Evolutionary conservation across 92 coral and sea anemone species (phyloP), one percentile per base, ranked within the genome.

Genomic region (Diadumene lineata): DNA sequence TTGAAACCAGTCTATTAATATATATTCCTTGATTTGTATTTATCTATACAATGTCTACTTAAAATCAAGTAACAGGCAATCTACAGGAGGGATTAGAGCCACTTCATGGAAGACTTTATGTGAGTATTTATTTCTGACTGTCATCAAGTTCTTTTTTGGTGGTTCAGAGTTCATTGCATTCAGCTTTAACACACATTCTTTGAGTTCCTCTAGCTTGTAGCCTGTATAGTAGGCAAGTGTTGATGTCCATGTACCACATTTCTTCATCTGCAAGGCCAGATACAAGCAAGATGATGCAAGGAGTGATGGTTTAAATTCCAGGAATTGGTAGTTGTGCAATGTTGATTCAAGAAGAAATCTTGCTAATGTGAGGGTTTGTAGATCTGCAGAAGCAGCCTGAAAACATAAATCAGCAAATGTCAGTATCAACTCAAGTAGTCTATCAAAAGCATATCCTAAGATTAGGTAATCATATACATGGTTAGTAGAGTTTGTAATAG

Each of bases 271-370:
- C 25, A 94, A 75, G 18, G 98, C 94, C 50, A 94, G 83, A 64
- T 73, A 77, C 17, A 94, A 86, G 56, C 98, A 94, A 21, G 94
- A 84, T 0, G 98, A 93, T 28, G 98, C 98, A 21, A 92, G 78
- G 63, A 86, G 75, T 1, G 98, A 94, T 27, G 98, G 96, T 69
- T 73, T 92, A 58, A 86, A 69, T 22, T 86, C 79, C 33, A 94
- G 30, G 64, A 92, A 94, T 10, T 79, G 79, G 76, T 87, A 86
- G 43, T 88, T 90, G 1, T 86, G 82, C 22, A 94, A 88, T 3
- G 98, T 85, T 0, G 97, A 82, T 72, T 94, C 98, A 73, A 94
- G 89, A n/a, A 94, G 85, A 73, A 85, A 94, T 21, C 98, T 97
- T 7, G 98, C 97, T 69, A 94, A 79, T 38, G 98, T 94, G 31